Percentiles rank a stretch among this genome's conserved stretches.
phyloP scores from a whole-genome alignment of 2,113 vertebrate genomes.

The Ginglymostoma cirratum region DNA sequence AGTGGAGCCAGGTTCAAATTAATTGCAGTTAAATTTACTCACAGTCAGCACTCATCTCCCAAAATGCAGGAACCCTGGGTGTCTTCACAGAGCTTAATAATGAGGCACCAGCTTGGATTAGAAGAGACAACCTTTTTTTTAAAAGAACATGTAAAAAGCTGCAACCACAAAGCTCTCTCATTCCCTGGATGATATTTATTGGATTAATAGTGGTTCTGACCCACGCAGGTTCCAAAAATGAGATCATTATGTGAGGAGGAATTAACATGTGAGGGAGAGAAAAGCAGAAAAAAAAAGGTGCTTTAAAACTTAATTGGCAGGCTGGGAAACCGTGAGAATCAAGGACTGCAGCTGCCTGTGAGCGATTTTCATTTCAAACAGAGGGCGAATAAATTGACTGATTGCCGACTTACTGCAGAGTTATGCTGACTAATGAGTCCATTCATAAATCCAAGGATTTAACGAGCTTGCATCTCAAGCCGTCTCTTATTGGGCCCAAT shows the following conservation, averaged over 20 bases:
- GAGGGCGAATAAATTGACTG: background rate
- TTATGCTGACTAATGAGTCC: background rate
- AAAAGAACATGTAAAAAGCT: background rate
- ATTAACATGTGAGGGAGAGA: background rate
- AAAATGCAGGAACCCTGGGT: background rate
- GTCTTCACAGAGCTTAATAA: background rate
- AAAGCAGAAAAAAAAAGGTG: background rate
- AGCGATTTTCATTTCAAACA: background rate
- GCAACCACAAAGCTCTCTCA: background rate
- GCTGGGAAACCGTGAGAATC: background rate
- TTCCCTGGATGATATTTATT: background rate
- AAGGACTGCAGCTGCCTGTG: background rate
- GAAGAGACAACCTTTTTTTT: background rate
- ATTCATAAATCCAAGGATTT: constrained; percentile 20
- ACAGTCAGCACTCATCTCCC: background rate
- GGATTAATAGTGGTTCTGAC: background rate
- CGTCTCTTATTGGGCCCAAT: too few relatives aligned
- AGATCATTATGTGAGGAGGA: background rate
- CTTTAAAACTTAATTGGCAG: background rate
- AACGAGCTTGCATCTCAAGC: too few relatives aligned
- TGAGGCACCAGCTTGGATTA: background rate
- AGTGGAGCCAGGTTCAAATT: background rate
- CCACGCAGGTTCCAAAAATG: background rate
- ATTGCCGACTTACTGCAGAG: background rate
- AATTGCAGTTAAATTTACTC: background rate